Base-by-base conservation (phyloP, 2,888 invertebrate species). In the Chironomus riparius region DNA sequence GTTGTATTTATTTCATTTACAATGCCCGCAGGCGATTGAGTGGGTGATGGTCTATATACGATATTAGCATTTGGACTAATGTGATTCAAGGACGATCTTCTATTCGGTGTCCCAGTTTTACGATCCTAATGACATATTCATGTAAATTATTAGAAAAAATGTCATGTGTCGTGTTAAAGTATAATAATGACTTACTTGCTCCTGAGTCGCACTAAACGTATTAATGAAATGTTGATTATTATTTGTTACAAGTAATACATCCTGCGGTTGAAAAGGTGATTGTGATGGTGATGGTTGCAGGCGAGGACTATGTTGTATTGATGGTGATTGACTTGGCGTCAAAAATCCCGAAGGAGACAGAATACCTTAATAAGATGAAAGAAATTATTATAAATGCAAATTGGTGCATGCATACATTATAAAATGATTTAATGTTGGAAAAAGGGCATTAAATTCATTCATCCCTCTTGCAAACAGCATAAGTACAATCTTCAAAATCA, bases 271-370 rank as follows among this genome's bases (percentile, higher is more conserved):
- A 81, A 84, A 84, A 79, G 84, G 84, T 78, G 84, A 84, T 78
- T 83, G 80, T 77, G 84, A 84, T 78, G 84, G 84, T 79, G 84
- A 84, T 79, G 85, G 84, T 79, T 84, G 85, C 79, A 84, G 80
- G 79, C 85, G 82, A 78, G 85, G 85, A 81, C 84, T 84, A 81
- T 84, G 85, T 81, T 85, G 83, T 80, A 84, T 83, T 80, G 84
- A 84, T 81, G 84, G 83, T 80, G 84, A 84, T 81, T 85, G 85
- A 81, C 84, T 84, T 81, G 84, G 84, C 81, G 84, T 85, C 81
- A 84, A 82, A 83, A 85, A 84, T 81, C 85, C 84, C 78, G 78
- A 83, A 83, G 84, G 83, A 84, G 85, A 84, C 82, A 84, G 81
- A 83, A 83, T 84, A 84, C 84, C 84, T 84, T 38, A 38, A 38